Percentiles rank a stretch among this genome's conserved stretches.
Evolutionary conservation across 2,797 vertebrate genomes (phyloP).

Genomic region (Tenualosa ilisha): DNA sequence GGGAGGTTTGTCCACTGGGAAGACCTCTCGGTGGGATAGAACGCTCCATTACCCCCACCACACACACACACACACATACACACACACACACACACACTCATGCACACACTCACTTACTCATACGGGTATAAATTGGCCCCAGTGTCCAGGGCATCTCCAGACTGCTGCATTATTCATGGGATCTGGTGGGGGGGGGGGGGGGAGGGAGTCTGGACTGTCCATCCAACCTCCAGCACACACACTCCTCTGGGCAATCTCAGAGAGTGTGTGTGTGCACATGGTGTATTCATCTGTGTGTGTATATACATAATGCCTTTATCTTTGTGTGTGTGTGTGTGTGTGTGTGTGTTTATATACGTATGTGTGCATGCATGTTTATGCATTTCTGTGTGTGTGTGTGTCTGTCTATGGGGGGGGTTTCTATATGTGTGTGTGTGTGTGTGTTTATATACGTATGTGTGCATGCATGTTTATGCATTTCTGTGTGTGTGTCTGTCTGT

Average conservation of each 20-base stretch:
- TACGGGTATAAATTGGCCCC: constrained; percentile 79
- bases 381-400: not conserved
- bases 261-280: not conserved
- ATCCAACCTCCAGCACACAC: not conserved
- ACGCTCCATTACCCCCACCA: not conserved
- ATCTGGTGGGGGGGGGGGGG: constrained; percentile 74
- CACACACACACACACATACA: too few relatives aligned
- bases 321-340: too few relatives aligned
- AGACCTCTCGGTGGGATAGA: too few relatives aligned
- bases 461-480: too few relatives aligned
- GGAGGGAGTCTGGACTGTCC: constrained; percentile 55
- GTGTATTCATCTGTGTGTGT: not conserved
- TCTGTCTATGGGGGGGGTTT: not conserved
- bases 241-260: not conserved
- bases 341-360: too few relatives aligned
- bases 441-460: too few relatives aligned
- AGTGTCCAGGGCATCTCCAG: constrained; percentile 78
- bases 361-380: too few relatives aligned
- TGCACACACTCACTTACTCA: not conserved
- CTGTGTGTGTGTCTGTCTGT: too few relatives aligned
- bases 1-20: too few relatives aligned
- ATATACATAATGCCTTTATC: too few relatives aligned
- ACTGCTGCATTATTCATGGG: constrained; percentile 95
- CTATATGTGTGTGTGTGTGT: not conserved
- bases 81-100: not conserved